Base-by-base conservation (phyloP, 2,797 vertebrate genomes). In the Xiphorhynchus erythropygius region DNA sequence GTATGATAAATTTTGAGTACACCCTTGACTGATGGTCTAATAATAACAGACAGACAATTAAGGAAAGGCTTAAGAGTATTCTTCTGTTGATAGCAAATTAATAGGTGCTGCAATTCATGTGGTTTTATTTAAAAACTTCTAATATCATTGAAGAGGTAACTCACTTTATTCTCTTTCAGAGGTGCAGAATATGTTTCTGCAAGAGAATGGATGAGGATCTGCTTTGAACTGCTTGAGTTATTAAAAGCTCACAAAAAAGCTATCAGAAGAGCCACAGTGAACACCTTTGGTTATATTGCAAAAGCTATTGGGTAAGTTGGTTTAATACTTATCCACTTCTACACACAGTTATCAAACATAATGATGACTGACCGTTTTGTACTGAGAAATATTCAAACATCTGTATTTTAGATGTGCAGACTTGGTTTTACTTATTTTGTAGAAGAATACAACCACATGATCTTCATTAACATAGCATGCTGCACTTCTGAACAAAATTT, bases 171-270 rank as follows among this genome's bases (percentile, higher is more conserved):
- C 92, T 80, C 21, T 92, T 97, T 64, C 85, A 99, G 99, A 98
- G 99, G 99, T 69, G 99, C 99, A 30, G 99, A 99, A 68, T 99
- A 99, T 25, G 99, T 99, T 75, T 99, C 99, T 37, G 99, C 99
- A 89, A 98, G 99, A 93, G 99, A 99, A 80, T 99, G 99, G 99
- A 99, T 99, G 99, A 98, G 99, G 95, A 99, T 99, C 97, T 99
- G 99, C 91, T 99, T 99, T 90, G 99, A 99, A 49, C 98, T 99
- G 97, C 98, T 99, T 93, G 99, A 99, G 87, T 98, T 99, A 88
- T 92, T 99, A 63, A 99, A 99, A 97, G 99, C 99, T 89, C 99
- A 99, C 96, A 99, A 99, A 96, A 99, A 99, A 96, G 99, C 99
- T 33, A 99, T 99, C 90, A 98, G 99, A 91, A 98, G 99, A 99